Base-by-base conservation (phyloP, 92 coral and sea anemone species). In the Blastomussa wellsi region DNA sequence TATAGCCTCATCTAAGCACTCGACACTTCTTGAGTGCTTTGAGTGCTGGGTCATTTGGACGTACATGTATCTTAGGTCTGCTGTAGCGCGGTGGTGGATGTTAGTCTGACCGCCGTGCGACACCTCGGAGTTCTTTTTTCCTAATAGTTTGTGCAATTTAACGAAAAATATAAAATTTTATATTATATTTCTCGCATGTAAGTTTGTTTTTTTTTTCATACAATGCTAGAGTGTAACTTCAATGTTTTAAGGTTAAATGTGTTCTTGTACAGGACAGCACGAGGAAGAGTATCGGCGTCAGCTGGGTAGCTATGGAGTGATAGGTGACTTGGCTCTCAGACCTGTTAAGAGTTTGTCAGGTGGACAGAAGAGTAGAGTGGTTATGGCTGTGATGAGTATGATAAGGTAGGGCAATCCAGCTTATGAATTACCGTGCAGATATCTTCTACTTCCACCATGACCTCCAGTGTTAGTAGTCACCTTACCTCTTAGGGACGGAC, bases 321-420 rank as follows among this genome's bases (percentile, higher is more conserved):
- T 94, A 52, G 93, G 92, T 32, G 98, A 94, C 82, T 80, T 94
- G 76, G 98, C 98, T 35, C 82, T 91, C 52, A 90, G 98, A 60
- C 90, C 98, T 44, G 89, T 94, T 42, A 87, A 86, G 79, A 94
- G 98, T 81, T 78, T 94, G 73, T 94, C 98, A 70, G 98, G 98
- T 5, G 98, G 98, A 7, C 98, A 94, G 86, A 94, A 94, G 74
- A 94, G 98, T 81, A 86, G 98, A 59, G 95, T 94, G 84, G 95
- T 91, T 1, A 92, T 94, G 80, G 89, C 98, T 24, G 44, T 92
- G 66, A 91, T 94, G 90, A 91, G 92, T 11, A 94, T 92, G 95
- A 76, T 77, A 32, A 88, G 94, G 98, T 94, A 64, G 48, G 72
- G 0, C n/a, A n/a, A 17, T 60, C 53, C 48, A 7, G 13, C 16